These are phyloP conservation scores for Hoplostethus mediterraneus DNA, from an alignment of 2,797 vertebrate genomes.

Conservation along the genomic window DNA sequence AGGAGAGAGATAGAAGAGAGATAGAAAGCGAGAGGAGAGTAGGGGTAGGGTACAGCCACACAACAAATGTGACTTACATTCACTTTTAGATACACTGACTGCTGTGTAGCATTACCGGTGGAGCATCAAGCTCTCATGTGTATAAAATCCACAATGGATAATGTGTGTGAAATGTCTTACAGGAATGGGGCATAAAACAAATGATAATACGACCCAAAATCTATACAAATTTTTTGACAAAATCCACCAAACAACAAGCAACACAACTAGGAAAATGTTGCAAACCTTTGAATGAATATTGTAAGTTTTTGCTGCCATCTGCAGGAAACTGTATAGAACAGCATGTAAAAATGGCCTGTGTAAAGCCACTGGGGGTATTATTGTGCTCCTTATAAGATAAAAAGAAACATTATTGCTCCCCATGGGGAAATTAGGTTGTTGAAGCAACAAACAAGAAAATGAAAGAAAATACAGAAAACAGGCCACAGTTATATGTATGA, in stretches of 20 bases:
- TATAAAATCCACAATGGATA: not conserved
- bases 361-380: not conserved
- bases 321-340: slow-evolving; percentile 33
- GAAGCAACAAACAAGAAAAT: too few species aligned
- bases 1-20: slow-evolving; percentile 14
- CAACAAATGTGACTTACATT: not conserved
- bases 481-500: too few species aligned
- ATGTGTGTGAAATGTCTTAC: not conserved
- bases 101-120: not conserved
- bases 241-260: slow-evolving; percentile 21
- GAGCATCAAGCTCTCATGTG: not conserved
- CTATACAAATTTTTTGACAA: slow-evolving; percentile 13
- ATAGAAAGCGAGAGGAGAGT: not conserved
- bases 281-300: slow-evolving; percentile 1
- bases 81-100: not conserved
- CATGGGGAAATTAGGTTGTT: too few species aligned
- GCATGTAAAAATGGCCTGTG: not conserved
- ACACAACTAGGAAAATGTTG: slow-evolving; percentile 11
- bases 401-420: too few species aligned
- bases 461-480: too few species aligned
- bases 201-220: not conserved
- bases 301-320: slow-evolving; percentile 76
- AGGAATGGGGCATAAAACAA: not conserved
- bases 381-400: too few species aligned
- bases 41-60: not conserved